phyloP scores from a whole-genome alignment of 2,888 invertebrate genomes.

The Eucriotettix oculatus region DNA sequence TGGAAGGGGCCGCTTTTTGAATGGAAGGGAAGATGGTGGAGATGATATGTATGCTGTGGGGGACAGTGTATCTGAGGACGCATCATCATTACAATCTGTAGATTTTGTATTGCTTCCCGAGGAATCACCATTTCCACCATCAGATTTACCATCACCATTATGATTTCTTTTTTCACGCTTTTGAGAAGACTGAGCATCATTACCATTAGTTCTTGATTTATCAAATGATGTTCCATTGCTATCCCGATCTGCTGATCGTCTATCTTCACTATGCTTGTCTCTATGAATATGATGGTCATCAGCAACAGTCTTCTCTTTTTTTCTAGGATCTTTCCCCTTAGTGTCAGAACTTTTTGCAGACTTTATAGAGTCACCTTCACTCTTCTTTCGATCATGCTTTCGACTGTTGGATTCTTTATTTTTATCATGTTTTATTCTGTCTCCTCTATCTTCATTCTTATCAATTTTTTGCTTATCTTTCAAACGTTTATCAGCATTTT shows the following conservation, averaged over 20 bases:
- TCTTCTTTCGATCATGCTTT: background rate
- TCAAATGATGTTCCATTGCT: slow-evolving; percentile 38
- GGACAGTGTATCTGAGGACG: background rate
- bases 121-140: slow-evolving; percentile 1
- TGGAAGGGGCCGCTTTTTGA: slow-evolving; percentile 20
- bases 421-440: background rate
- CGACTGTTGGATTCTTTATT: background rate
- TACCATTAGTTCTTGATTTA: slow-evolving; percentile 1
- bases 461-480: slow-evolving; percentile 16
- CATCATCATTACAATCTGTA: slow-evolving; percentile 5
- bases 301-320: slow-evolving; percentile 23
- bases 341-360: background rate
- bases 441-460: slow-evolving; percentile 16
- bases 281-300: slow-evolving; percentile 59
- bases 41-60: background rate
- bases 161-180: background rate
- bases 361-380: background rate
- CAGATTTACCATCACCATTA: background rate
- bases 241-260: slow-evolving; percentile 62
- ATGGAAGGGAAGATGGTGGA: slow-evolving; percentile 15
- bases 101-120: background rate
- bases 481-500: slow-evolving; percentile 16
- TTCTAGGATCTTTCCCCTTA: slow-evolving; percentile 1
- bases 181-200: slow-evolving; percentile 2
- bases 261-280: slow-evolving; percentile 40